Conservation (phyloP, 2,113 vertebrate genomes). For the Nothocercus nigrocapillus region DNA sequence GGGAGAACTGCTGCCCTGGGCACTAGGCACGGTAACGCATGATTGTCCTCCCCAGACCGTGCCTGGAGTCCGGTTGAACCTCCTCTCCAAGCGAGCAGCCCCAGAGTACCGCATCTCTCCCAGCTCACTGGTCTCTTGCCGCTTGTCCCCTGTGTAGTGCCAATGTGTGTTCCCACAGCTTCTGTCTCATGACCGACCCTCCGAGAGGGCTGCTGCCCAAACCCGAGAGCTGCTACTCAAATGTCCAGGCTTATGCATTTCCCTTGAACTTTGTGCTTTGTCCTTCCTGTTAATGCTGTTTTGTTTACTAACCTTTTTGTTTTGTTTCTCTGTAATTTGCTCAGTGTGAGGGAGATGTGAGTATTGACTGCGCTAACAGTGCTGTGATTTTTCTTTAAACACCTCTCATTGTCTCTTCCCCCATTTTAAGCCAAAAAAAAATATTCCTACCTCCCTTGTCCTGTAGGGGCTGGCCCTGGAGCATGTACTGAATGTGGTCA, state of each 20-base stretch:
- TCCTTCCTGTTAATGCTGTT: constrained; percentile 46
- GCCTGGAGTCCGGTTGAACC: neutral
- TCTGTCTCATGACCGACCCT: neutral
- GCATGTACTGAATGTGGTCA: neutral
- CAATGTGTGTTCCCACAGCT: constrained; percentile 18
- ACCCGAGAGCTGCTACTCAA: neutral
- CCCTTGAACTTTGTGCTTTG: neutral
- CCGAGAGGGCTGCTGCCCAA: neutral
- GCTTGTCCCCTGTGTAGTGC: neutral
- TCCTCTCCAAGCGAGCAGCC: neutral
- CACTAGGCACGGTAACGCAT: neutral
- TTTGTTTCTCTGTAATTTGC: constrained; percentile 83
- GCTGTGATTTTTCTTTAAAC: constrained; percentile 72
- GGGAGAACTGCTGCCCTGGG: neutral
- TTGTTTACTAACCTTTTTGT: constrained; percentile 76
- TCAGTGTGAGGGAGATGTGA: constrained; percentile 97
- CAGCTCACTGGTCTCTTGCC: constrained; percentile 44
- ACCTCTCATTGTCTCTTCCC: constrained; percentile 66
- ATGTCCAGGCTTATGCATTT: constrained; percentile 25
- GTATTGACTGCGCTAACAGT: constrained; percentile 82
- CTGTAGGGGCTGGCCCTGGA: neutral
- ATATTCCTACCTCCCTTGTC: neutral
- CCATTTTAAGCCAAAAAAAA: neutral
- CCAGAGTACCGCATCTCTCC: neutral
- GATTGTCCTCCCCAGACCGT: neutral